Base-by-base conservation (phyloP, 2,113 vertebrate species). In the Phoxinus phoxinus region DNA sequence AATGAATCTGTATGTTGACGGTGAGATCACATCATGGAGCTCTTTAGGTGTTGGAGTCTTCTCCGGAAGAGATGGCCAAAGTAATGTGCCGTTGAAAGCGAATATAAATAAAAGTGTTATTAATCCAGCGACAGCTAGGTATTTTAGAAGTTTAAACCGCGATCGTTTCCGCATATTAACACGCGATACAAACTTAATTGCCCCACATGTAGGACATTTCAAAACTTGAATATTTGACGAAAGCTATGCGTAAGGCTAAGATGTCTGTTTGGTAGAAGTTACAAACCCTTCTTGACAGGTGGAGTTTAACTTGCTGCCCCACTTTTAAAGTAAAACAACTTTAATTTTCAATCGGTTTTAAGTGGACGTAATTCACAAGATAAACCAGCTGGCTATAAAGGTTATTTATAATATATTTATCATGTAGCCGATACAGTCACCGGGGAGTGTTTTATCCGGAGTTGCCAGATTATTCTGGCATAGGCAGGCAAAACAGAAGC, bases 1-100 rank as follows among this genome's bases (percentile, higher is more conserved):
- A 0, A 94, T 44, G 65, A 95, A 97, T 1, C 63, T 90, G 88
- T 96, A 95, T 0, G 91, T 90, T 3, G 92, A 5, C 0, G 94
- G 93, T 51, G 95, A 93, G 0, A 94, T 61, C 0, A 92, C 56
- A 2, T 78, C 37, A 85, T 87, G 84, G 5, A 89, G 73, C 46
- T 90, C 83, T 0, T 17, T 61, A 0, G 89, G 27, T 1, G 91
- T 58, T 3, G 83, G 88, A 1, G 1, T 71, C 0, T 67, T 84
- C 1, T 61, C 44, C 0, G 7, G 6, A 2, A 25, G 46, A 41
- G 61, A 30, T 4, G 56, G 32, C 4, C 10, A 19, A n/a, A 41
- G 1, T 27, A 27, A 5, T 5, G 6, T 19, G 10, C 10, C 44
- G 0, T 25, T 85, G 12, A 89, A 56, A 2, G 88, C 8, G 2